These are phyloP conservation scores for Eupithecia subumbrata DNA, from an alignment of 2,888 invertebrate species.

Conservation along the genomic window DNA sequence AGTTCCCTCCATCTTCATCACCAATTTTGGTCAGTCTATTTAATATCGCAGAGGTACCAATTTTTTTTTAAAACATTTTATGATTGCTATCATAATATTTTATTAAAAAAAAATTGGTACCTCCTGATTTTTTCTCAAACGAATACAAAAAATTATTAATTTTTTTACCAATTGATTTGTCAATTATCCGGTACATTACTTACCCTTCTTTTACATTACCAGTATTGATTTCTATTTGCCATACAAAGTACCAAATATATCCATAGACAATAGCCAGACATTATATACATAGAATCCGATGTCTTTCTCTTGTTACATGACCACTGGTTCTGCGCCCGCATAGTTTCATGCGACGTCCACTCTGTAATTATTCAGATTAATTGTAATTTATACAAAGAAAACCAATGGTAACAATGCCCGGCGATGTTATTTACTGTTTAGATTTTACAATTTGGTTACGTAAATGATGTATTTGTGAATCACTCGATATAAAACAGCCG, in stretches of 20 bases:
- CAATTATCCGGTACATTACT: background rate
- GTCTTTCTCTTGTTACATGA: constrained; percentile 27
- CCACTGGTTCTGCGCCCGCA: constrained; percentile 25
- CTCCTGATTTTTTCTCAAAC: no score
- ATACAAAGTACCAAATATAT: background rate
- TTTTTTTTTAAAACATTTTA: no score
- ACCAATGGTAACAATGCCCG: constrained; percentile 30
- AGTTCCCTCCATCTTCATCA: background rate
- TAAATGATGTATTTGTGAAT: background rate
- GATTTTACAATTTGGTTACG: background rate
- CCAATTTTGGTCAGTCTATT: no score
- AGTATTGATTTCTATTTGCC: background rate
- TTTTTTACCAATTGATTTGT: background rate
- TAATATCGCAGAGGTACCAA: no score
- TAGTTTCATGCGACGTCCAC: constrained; percentile 26
- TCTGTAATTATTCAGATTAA: constrained; percentile 39
- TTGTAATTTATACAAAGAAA: constrained; percentile 45
- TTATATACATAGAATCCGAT: background rate
- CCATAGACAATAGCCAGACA: background rate
- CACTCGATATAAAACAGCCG: background rate
- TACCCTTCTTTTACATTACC: background rate
- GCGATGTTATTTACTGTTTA: constrained; percentile 1
- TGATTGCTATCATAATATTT: no score
- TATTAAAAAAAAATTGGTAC: no score
- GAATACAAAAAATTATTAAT: no score